These are phyloP conservation scores for Drosophila nigritarsus DNA, from an alignment of 2,888 invertebrate genomes.

Conservation along the genomic window DNA sequence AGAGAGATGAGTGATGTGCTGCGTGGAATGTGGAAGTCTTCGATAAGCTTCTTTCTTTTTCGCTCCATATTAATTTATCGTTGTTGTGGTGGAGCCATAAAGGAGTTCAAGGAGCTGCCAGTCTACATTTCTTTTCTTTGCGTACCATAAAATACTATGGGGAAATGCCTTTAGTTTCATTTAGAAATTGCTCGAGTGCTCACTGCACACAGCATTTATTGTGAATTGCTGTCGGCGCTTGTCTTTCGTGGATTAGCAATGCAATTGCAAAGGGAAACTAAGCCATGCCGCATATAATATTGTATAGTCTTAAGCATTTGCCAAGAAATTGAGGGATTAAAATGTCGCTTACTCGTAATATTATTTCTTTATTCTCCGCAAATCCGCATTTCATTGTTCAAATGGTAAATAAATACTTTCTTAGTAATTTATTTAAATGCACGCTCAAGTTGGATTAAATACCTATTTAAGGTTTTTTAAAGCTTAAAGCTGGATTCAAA, in stretches of 20 bases:
- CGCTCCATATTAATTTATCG: slow-evolving; percentile 2
- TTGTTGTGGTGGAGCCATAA: slow-evolving; percentile 42
- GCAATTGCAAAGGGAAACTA: slow-evolving; percentile 17
- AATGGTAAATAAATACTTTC: not conserved
- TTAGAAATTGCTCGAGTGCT: slow-evolving; percentile 18
- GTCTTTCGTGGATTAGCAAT: not conserved
- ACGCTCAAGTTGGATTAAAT: not conserved
- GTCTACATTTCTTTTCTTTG: slow-evolving; percentile 44
- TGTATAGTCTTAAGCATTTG: not conserved
- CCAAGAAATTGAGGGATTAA: not conserved
- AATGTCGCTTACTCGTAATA: not conserved
- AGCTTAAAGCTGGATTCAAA: not conserved
- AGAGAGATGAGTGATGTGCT: slow-evolving; percentile 22
- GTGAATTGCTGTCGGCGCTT: slow-evolving; percentile 21
- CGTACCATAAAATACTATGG: slow-evolving; percentile 39
- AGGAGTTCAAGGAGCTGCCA: slow-evolving; percentile 58
- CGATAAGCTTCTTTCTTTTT: slow-evolving; percentile 35
- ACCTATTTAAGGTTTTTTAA: not conserved
- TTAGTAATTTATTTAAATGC: not conserved
- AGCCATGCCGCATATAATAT: not conserved
- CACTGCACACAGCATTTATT: slow-evolving; percentile 33
- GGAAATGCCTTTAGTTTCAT: slow-evolving; percentile 49
- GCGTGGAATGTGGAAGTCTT: slow-evolving; percentile 30
- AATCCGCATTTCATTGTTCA: not conserved
- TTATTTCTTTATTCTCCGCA: too few species aligned